Conservation (phyloP, 35 echinoderm and acorn worm genomes). For the Strongylocentrotus purpuratus region DNA sequence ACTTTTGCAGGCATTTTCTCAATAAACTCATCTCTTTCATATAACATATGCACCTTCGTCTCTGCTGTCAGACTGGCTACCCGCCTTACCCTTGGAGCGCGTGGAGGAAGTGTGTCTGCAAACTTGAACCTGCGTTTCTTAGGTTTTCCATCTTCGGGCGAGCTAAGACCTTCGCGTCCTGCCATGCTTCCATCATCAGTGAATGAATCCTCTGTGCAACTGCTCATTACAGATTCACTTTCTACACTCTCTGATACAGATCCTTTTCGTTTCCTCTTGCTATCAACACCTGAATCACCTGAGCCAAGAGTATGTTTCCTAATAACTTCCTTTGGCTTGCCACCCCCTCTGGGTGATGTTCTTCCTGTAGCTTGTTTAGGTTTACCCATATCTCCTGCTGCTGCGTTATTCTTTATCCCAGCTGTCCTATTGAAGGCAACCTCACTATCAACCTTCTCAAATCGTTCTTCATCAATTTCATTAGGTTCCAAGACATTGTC, state of each 20-base stretch:
- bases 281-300: background rate
- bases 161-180: background rate
- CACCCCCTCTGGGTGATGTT: conserved; percentile 29
- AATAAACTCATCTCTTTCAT: conserved; percentile 72
- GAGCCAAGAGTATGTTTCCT: background rate
- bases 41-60: conserved; percentile 93
- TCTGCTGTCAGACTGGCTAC: conserved; percentile 89
- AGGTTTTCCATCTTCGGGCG: background rate
- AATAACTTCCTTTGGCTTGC: conserved; percentile 5
- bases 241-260: conserved; percentile 56
- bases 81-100: conserved; percentile 68
- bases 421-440: conserved; percentile 69
- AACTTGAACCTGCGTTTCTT: conserved; percentile 42
- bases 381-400: conserved; percentile 38
- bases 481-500: background rate
- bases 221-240: conserved; percentile 54
- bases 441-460: conserved; percentile 71
- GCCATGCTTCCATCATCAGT: conserved; percentile 51
- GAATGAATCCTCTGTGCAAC: conserved; percentile 63
- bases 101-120: conserved; percentile 54
- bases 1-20: conserved; percentile 52
- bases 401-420: conserved; percentile 31
- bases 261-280: conserved; percentile 45
- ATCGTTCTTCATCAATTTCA: conserved; percentile 53
- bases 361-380: background rate